Percentiles rank a stretch among this genome's conserved stretches.
Conservation (phyloP, 2,797 vertebrate genomes). For the Urosaurus nigricauda region DNA sequence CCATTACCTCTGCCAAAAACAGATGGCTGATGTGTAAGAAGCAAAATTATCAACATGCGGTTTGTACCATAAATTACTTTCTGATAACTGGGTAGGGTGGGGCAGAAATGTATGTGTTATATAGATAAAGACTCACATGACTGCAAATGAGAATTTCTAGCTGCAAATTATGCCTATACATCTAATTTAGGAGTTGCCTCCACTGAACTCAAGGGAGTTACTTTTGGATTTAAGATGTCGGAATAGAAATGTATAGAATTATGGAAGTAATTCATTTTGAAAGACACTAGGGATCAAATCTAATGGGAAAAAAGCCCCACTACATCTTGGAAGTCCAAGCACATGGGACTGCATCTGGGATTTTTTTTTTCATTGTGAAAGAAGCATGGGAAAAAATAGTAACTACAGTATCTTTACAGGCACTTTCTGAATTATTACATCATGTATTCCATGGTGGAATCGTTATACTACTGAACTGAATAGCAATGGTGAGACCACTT, state of each 20-base stretch:
- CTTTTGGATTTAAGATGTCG: background rate
- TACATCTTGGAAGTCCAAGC: background rate
- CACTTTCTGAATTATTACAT: background rate
- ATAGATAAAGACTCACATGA: conserved; percentile 67
- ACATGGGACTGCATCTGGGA: background rate
- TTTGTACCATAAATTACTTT: conserved; percentile 40
- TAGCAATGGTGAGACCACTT: conserved; percentile 45
- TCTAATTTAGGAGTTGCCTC: background rate
- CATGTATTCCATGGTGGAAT: background rate
- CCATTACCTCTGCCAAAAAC: background rate
- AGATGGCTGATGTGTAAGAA: conserved; percentile 59
- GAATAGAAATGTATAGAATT: background rate
- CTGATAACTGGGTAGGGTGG: background rate
- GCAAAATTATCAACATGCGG: conserved; percentile 60
- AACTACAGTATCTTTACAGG: background rate
- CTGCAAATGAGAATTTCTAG: conserved; percentile 57
- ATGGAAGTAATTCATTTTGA: background rate
- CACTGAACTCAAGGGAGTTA: background rate
- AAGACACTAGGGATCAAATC: background rate
- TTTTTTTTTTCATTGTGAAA: background rate
- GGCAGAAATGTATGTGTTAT: conserved; percentile 26
- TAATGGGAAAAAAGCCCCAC: background rate
- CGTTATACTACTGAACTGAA: background rate
- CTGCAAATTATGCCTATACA: background rate
- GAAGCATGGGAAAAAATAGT: background rate